Evolutionary conservation across 2,888 invertebrate genomes (phyloP).

Genomic region (Sussaba pulchella): DNA sequence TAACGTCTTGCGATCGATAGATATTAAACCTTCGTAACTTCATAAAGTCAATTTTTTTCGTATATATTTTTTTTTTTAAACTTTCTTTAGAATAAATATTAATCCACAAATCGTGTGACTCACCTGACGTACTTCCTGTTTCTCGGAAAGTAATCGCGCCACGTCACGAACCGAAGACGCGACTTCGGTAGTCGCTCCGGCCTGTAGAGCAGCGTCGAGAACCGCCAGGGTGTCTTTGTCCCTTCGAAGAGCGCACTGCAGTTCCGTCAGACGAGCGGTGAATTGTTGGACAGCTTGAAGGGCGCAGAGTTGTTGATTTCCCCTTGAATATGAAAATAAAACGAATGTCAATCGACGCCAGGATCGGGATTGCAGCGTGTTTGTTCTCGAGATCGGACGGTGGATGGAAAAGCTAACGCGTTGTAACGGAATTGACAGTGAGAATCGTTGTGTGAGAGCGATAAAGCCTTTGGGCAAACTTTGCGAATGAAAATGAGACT

Average conservation of each 20-base stretch:
- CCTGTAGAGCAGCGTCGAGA: constrained; percentile 85
- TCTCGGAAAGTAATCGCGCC: constrained; percentile 87
- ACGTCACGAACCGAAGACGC: constrained; percentile 86
- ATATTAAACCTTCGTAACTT: constrained; percentile 47
- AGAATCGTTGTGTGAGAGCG: constrained; percentile 15
- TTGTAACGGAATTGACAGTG: constrained; percentile 28
- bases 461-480: constrained; percentile 74
- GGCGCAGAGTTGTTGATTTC: constrained; percentile 89
- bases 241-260: constrained; percentile 90
- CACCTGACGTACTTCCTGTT: constrained; percentile 81
- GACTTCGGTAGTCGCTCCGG: constrained; percentile 84
- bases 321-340: constrained; percentile 85
- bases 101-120: constrained; percentile 32
- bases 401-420: constrained; percentile 43
- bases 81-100: not conserved
- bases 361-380: not conserved
- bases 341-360: constrained; percentile 34
- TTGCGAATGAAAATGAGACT: constrained; percentile 62
- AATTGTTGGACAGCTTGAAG: constrained; percentile 91
- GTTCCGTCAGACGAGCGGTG: constrained; percentile 90
- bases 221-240: constrained; percentile 88
- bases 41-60: not conserved
- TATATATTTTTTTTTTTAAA: not conserved
- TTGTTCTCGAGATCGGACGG: constrained; percentile 13
- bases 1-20: constrained; percentile 52